Conservation (phyloP, 2,888 invertebrate species). For the Callyntrura sp. region DNA sequence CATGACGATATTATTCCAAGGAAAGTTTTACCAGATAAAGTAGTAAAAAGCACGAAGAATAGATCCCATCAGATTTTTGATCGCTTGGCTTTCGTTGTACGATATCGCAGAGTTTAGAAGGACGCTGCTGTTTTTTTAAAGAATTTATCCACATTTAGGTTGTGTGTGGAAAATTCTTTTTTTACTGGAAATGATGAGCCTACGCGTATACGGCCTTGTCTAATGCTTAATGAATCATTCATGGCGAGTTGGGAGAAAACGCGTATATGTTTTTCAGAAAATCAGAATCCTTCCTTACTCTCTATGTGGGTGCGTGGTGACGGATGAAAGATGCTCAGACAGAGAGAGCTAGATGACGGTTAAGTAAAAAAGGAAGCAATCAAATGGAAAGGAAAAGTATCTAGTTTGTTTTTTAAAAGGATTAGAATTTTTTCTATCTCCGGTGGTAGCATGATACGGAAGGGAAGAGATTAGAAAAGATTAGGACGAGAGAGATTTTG, state of each 20-base stretch:
- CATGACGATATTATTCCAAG: not conserved
- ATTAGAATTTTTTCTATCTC: not conserved
- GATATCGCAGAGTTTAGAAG: not conserved
- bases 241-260: conserved; percentile 36
- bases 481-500: not conserved
- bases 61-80: not conserved
- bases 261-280: not conserved
- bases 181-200: not conserved
- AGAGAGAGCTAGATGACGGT: not conserved
- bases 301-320: no score
- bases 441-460: not conserved
- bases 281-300: not conserved
- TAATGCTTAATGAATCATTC: conserved; percentile 64
- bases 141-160: not conserved
- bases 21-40: not conserved
- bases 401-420: not conserved
- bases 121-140: not conserved
- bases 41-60: not conserved
- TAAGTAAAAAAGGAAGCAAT: not conserved
- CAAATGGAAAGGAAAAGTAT: not conserved
- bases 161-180: not conserved
- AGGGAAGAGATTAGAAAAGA: conserved; percentile 30
- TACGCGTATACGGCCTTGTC: not conserved
- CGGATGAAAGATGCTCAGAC: no score
- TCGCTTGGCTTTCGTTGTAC: not conserved